A percentile compares a stretch with the other conserved stretches of the same genome.
Evolutionary conservation across 2,113 vertebrate genomes (phyloP).

Genomic region (Typhlomys cinereus): DNA sequence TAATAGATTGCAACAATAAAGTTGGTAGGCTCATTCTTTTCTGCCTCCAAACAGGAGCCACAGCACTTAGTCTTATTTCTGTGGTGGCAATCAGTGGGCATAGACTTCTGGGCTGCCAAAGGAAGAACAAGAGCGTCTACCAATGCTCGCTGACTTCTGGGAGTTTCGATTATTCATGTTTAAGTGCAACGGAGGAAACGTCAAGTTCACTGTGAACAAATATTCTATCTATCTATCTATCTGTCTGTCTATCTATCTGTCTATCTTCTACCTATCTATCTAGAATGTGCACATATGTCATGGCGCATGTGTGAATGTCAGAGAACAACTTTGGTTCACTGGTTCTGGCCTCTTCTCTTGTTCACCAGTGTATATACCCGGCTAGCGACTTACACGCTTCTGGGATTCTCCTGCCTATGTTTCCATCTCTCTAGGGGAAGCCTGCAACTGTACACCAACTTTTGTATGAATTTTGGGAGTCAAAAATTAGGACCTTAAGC

Average conservation of each 20-base stretch:
- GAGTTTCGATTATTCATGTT: not conserved
- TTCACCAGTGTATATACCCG: not conserved
- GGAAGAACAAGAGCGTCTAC: conserved; percentile 13
- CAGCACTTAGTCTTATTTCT: conserved; percentile 29
- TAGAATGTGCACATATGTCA: not conserved
- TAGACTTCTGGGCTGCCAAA: not conserved
- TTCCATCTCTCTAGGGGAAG: too few relatives aligned
- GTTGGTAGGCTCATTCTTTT: conserved; percentile 47
- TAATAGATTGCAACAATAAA: conserved; percentile 77
- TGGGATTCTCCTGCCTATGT: not conserved
- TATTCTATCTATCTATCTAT: not conserved
- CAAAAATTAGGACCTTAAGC: not conserved
- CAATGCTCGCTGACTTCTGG: not conserved
- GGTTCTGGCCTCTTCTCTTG: not conserved
- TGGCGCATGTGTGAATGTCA: too few relatives aligned
- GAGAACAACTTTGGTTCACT: too few relatives aligned
- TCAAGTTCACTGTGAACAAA: not conserved
- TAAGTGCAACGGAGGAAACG: not conserved
- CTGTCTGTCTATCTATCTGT: not conserved
- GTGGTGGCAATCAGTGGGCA: not conserved
- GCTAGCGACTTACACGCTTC: not conserved
- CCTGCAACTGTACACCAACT: not conserved
- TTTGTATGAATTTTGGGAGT: not conserved
- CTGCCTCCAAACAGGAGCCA: not conserved
- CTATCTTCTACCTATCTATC: not conserved